phyloP scores from a whole-genome alignment of 2,797 vertebrate species.

The Neosilurus mollespiculum region DNA sequence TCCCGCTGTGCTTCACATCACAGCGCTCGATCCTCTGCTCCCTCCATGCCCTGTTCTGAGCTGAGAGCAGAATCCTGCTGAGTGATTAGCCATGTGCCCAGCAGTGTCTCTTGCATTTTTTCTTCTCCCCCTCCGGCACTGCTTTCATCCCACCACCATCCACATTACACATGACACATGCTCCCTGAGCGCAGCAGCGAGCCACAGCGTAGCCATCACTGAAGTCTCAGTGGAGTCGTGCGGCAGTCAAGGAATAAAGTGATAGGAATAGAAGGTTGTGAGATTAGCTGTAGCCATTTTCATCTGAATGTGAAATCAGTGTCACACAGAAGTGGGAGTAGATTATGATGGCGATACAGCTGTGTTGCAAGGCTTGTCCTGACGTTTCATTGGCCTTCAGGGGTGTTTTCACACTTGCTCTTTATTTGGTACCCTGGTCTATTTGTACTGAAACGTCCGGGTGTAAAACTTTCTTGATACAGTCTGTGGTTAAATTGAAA shows the following conservation, averaged over 20 bases:
- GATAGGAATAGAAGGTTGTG: conserved; percentile 1
- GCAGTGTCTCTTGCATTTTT: conserved; percentile 26
- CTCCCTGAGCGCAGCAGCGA: conserved; percentile 3
- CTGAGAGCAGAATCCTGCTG: conserved; percentile 36
- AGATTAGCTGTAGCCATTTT: conserved; percentile 15
- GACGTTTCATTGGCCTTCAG: not conserved
- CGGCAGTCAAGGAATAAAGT: not conserved
- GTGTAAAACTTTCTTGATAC: not conserved
- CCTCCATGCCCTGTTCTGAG: conserved; percentile 16
- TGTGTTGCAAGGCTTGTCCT: not conserved
- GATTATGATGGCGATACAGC: conserved; percentile 19
- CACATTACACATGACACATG: conserved; percentile 26
- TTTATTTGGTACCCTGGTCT: not conserved
- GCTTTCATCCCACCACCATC: conserved; percentile 35
- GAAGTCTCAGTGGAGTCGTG: not conserved
- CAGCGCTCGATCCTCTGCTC: not conserved
- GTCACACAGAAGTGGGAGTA: not conserved
- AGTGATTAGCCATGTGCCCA: conserved; percentile 48
- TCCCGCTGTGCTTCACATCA: conserved; percentile 14
- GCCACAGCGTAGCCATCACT: not conserved
- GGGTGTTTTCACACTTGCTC: not conserved
- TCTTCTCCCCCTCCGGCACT: conserved; percentile 29
- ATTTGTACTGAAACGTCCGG: not conserved
- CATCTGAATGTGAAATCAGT: conserved; percentile 14
- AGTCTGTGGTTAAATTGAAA: not conserved